Evolutionary conservation across 92 coral and sea anemone species (phyloP), one percentile per base, ranked within the genome.

Genomic region (Parazoanthus atlanticus): DNA sequence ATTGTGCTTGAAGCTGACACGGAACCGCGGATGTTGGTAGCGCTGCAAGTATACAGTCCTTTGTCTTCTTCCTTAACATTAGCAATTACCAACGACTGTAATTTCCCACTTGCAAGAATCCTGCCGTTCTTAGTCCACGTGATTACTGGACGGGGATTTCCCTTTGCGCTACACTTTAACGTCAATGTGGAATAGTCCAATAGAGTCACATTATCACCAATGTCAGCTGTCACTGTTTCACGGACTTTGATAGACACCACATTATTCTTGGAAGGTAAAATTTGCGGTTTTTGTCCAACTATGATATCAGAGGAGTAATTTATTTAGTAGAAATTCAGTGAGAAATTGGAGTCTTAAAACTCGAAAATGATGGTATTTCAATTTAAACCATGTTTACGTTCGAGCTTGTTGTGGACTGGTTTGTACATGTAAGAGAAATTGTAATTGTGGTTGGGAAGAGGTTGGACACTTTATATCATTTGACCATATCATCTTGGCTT

Each of bases 251-350:
- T 34, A n/a, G 82, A 78, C 28, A 43, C 65, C 33, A 78, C 65
- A 23, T 43, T 78, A 16, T 26, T 49, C 23, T 47, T 78, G 21
- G 82, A 47, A 78, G 65, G 19, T 47, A 34, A 46, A 11, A 78
- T 78, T 78, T 78, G 64, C 38, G 82, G 82, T 47, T 78, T 78
- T 29, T 43, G 19, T 47, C 82, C 82, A 46, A 78, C 82, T 78
- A 47, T 28, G n/a, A 47, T 46, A 47, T n/a, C 40, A 75, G 16
- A 3, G 21, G 43, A 75, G 40, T 33, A 75, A 36, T 15, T 33
- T 3, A 8, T 8, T 31, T 36, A 43, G 66, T 11, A n/a, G 61
- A 25, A n/a, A 77, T 25, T 38, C 33, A 77, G 31, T 9, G 12
- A 46, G 49, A 8, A 0, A 11, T 21, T 8, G 12, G 3, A 74